These are phyloP conservation scores for Willowsia nigromaculata DNA, from an alignment of 2,888 invertebrate species.

Conservation along the genomic window DNA sequence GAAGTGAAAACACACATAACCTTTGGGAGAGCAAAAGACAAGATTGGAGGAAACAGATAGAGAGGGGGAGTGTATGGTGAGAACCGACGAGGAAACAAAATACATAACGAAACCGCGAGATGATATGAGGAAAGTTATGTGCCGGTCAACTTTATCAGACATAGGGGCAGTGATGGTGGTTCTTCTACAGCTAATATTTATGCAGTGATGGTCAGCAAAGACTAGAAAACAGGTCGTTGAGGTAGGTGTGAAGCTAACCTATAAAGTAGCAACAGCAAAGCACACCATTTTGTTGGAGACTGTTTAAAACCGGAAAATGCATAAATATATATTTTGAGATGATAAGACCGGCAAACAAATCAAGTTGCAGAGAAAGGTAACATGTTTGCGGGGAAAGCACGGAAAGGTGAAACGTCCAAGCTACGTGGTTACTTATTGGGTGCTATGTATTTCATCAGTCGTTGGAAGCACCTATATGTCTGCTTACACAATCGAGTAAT, in stretches of 20 bases:
- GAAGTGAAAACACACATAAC: background rate
- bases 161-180: background rate
- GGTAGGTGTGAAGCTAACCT: conserved; percentile 1
- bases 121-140: conserved; percentile 3
- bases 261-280: background rate
- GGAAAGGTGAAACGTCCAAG: background rate
- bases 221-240: conserved; percentile 3
- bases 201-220: background rate
- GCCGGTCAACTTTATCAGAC: conserved; percentile 3
- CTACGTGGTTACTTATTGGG: background rate
- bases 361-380: background rate
- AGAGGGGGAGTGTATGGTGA: background rate
- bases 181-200: background rate
- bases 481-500: background rate
- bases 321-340: background rate
- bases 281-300: background rate
- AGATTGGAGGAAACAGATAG: background rate
- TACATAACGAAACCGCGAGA: background rate
- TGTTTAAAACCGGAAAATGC: background rate
- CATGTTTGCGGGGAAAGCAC: background rate
- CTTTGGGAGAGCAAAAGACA: background rate
- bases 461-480: background rate
- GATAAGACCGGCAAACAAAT: conserved; percentile 1
- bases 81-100: background rate
- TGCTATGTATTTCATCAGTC: background rate